phyloP scores from a whole-genome alignment of 2,113 vertebrate species.

The Columba janthina region DNA sequence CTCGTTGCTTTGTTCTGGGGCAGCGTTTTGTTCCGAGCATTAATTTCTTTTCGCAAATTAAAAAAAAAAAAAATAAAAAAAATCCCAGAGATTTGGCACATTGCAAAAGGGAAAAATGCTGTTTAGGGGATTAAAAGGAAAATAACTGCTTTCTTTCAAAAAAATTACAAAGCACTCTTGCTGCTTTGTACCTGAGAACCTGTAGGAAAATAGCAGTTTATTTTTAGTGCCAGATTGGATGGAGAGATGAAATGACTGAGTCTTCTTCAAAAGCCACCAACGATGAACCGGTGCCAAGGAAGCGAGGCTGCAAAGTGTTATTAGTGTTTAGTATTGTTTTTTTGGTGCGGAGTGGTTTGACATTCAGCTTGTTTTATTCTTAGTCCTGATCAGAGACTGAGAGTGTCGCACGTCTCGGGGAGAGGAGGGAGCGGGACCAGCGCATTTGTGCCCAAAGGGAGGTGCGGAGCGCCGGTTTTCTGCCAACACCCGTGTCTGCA shows the following conservation, averaged over 20 bases:
- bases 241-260: slow-evolving; percentile 5
- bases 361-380: neutral
- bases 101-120: neutral
- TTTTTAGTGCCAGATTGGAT: slow-evolving; percentile 25
- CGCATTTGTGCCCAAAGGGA: rapidly evolving
- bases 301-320: neutral
- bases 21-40: neutral
- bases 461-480: rapidly evolving
- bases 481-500: rapidly evolving
- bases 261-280: neutral
- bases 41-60: slow-evolving; percentile 12
- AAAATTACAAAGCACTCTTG: slow-evolving; percentile 51
- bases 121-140: slow-evolving; percentile 59
- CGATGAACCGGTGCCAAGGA: neutral
- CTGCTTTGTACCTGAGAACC: slow-evolving; percentile 48
- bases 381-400: neutral
- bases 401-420: rapidly evolving
- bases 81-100: neutral
- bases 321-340: neutral
- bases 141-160: slow-evolving; percentile 42
- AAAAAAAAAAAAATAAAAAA: neutral
- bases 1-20: slow-evolving; percentile 34
- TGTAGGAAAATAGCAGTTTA: slow-evolving; percentile 7
- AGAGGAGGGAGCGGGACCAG: neutral
- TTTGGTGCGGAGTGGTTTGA: neutral